A percentile compares a stretch with the other conserved stretches of the same genome.
Conservation (phyloP, 2,113 vertebrate species). For the Erythrolamprus reginae region DNA sequence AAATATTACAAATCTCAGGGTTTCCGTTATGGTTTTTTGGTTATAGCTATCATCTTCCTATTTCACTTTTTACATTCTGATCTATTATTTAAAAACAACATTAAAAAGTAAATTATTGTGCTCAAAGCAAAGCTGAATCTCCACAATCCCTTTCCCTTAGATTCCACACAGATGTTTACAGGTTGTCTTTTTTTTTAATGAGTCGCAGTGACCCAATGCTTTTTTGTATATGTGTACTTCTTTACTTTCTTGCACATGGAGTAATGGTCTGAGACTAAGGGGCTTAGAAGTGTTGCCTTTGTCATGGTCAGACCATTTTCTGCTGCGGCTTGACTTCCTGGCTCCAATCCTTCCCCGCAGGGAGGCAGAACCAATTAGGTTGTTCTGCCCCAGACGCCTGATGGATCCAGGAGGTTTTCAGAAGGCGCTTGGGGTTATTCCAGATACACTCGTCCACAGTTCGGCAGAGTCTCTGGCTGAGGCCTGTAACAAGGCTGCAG, state of each 20-base stretch:
- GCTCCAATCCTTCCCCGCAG: too few relatives aligned
- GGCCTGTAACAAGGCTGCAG: too few relatives aligned
- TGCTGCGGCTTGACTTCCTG: too few relatives aligned
- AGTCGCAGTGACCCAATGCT: not conserved
- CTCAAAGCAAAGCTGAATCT: not conserved
- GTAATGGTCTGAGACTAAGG: too few relatives aligned
- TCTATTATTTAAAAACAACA: not conserved
- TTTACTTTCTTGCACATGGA: not conserved
- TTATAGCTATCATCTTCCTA: not conserved
- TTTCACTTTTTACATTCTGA: not conserved
- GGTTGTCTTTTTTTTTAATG: not conserved
- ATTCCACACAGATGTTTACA: not conserved
- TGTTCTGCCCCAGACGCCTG: too few relatives aligned
- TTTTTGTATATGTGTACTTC: not conserved
- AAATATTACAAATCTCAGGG: not conserved
- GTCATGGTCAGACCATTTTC: too few relatives aligned
- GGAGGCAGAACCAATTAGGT: too few relatives aligned
- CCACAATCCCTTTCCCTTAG: not conserved
- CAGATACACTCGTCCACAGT: too few relatives aligned
- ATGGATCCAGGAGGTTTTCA: too few relatives aligned
- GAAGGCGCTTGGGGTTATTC: too few relatives aligned
- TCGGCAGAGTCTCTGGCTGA: too few relatives aligned
- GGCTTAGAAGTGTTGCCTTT: too few relatives aligned
- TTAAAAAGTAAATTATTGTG: not conserved
- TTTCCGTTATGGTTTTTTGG: not conserved